Percentiles rank a stretch among this genome's conserved stretches.
These are phyloP conservation scores for Heliconius charithonia DNA, from an alignment of 2,888 invertebrate species.

Conservation along the genomic window DNA sequence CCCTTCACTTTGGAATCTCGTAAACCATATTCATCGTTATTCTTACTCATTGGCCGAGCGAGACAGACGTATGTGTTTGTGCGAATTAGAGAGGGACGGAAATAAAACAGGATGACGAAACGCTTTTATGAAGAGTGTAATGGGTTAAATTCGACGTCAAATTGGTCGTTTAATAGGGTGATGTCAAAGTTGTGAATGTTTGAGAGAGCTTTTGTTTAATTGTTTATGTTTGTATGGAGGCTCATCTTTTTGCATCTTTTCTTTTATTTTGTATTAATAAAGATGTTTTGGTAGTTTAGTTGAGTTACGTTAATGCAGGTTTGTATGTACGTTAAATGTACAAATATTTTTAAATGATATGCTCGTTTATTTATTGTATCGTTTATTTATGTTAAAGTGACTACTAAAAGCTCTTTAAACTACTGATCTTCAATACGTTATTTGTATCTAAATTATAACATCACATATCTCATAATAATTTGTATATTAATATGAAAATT, in stretches of 20 bases:
- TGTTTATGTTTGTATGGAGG: constrained; percentile 28
- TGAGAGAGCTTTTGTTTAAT: constrained; percentile 32
- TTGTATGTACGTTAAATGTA: neutral
- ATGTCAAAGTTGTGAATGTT: constrained; percentile 28
- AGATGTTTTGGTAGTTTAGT: neutral
- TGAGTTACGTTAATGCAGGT: neutral
- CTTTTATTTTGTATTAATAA: neutral
- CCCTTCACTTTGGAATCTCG: constrained; percentile 74
- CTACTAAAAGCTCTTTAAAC: neutral
- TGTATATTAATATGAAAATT: too few species aligned
- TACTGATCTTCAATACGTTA: neutral
- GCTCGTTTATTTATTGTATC: too few species aligned
- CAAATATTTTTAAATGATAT: neutral
- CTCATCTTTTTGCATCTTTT: neutral
- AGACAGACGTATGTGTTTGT: constrained; percentile 52
- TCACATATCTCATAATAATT: too few species aligned
- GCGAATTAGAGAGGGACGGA: constrained; percentile 56
- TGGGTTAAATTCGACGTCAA: constrained; percentile 82
- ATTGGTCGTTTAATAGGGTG: constrained; percentile 78
- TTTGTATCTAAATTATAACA: neutral
- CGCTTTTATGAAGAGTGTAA: constrained; percentile 80
- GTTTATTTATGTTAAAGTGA: neutral
- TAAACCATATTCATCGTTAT: constrained; percentile 73
- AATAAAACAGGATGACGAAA: constrained; percentile 79
- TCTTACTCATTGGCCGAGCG: constrained; percentile 52